Conservation (phyloP, 1,140 invertebrate species). For the Trachymyrmex septentrionalis region DNA sequence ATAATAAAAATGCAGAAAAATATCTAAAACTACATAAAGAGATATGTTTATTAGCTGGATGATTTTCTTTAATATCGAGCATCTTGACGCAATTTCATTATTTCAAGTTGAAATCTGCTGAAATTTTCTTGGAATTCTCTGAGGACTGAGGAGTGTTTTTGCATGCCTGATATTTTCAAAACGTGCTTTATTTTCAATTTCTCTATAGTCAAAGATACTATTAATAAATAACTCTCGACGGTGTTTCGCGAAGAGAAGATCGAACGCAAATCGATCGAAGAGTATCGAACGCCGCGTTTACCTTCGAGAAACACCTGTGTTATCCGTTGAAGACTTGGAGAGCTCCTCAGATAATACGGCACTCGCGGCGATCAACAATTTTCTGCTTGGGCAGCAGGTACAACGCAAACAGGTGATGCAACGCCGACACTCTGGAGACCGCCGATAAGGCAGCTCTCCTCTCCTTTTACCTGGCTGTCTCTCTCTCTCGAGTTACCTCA, state of each 20-base stretch:
- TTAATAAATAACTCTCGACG: not conserved
- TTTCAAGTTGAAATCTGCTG: not conserved
- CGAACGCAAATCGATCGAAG: not conserved
- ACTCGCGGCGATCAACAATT: not conserved
- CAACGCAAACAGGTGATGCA: conserved; percentile 26
- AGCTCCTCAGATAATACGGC: conserved; percentile 9
- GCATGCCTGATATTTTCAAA: not conserved
- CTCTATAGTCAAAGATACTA: not conserved
- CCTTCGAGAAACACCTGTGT: not conserved
- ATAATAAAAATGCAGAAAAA: not conserved
- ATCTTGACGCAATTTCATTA: not conserved
- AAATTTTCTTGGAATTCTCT: not conserved
- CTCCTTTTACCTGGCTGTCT: conserved; percentile 9
- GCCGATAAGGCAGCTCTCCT: conserved; percentile 41
- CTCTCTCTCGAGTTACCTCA: conserved; percentile 13
- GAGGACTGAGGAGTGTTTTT: not conserved
- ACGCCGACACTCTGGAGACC: not conserved
- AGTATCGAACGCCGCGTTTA: not conserved
- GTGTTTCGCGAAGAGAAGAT: not conserved
- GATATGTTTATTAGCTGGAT: not conserved
- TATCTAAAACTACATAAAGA: not conserved
- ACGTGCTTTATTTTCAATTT: not conserved
- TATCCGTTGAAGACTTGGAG: not conserved
- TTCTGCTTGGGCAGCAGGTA: conserved; percentile 44
- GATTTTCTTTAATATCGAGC: not conserved